Base-by-base conservation (phyloP, 2,113 vertebrate species). In the Cromileptes altivelis region DNA sequence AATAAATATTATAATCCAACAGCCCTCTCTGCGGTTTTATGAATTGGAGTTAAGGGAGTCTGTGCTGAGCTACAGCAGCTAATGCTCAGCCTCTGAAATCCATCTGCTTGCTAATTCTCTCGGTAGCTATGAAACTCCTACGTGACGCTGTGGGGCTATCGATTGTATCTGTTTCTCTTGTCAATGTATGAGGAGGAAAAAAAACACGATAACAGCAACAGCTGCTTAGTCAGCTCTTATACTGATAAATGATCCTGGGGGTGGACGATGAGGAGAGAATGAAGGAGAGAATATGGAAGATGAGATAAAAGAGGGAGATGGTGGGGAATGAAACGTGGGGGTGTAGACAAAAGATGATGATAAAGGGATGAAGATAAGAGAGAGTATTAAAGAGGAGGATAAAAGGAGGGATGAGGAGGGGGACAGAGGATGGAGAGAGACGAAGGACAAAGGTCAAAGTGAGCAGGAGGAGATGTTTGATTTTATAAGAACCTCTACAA, bases 121-220 rank as follows among this genome's bases (percentile, higher is more conserved):
- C 18, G 62, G 70, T 71, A 60, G 71, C 75, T 80, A 63, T 83
- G 73, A 81, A 87, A 87, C 85, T 81, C 76, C 58, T 58, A 55
- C 62, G 4, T 55, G 23, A 68, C 81, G 72, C 77, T 69, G 45
- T 81, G 83, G 75, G 76, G 57, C 65, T 49, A 91, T 92, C 55
- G 88, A 91, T 91, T 80, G 49, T 78, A 90, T 87, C 86, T 50
- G 60, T 75, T 79, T 76, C 84, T 80, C 64, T 70, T 85, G 74
- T 88, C 80, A 84, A 71, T 85, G 75, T 53, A 30, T 56, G 49
- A 47, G 2, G 42, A 45, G 17, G 37, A 17, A 45, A 37, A 62
- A 80, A 60, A 67, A 69, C 47, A 50, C 2, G 27, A 84, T 75
- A 75, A 72, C 61, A 53, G 49, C 47, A 88, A 75, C 80, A 91